These are phyloP conservation scores for Tuta absoluta DNA, from an alignment of 2,888 invertebrate genomes.

Conservation along the genomic window DNA sequence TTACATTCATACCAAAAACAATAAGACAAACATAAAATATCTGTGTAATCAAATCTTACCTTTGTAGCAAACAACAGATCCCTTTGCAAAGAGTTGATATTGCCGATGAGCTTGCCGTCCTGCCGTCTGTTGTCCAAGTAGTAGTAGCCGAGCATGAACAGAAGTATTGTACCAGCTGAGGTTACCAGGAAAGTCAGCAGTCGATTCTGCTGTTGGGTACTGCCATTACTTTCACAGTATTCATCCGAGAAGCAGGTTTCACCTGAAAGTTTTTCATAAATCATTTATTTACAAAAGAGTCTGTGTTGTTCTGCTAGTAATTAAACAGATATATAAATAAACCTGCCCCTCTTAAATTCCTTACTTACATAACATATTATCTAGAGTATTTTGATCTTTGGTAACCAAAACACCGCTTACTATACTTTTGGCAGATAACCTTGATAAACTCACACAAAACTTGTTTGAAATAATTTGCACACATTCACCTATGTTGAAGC, in stretches of 20 bases:
- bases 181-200: conserved; percentile 82
- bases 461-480: too few relatives aligned
- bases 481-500: too few relatives aligned
- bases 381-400: too few relatives aligned
- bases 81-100: conserved; percentile 77
- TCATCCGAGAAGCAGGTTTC: conserved; percentile 68
- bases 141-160: conserved; percentile 89
- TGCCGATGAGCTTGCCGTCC: conserved; percentile 86
- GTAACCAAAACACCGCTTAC: too few relatives aligned
- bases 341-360: too few relatives aligned
- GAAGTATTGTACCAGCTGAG: conserved; percentile 86
- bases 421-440: too few relatives aligned
- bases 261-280: conserved; percentile 33
- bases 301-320: background rate
- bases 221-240: conserved; percentile 65
- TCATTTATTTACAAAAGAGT: background rate
- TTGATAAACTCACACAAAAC: too few relatives aligned
- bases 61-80: conserved; percentile 76
- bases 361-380: too few relatives aligned
- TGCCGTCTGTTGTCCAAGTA: conserved; percentile 88
- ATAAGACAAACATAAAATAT: background rate
- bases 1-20: background rate
- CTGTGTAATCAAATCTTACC: conserved; percentile 52
- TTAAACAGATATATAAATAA: background rate
- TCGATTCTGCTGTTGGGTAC: conserved; percentile 62